A percentile compares a stretch with the other conserved stretches of the same genome.
Conservation (phyloP, 1,140 invertebrate genomes). For the Matsumurasca onukii region DNA sequence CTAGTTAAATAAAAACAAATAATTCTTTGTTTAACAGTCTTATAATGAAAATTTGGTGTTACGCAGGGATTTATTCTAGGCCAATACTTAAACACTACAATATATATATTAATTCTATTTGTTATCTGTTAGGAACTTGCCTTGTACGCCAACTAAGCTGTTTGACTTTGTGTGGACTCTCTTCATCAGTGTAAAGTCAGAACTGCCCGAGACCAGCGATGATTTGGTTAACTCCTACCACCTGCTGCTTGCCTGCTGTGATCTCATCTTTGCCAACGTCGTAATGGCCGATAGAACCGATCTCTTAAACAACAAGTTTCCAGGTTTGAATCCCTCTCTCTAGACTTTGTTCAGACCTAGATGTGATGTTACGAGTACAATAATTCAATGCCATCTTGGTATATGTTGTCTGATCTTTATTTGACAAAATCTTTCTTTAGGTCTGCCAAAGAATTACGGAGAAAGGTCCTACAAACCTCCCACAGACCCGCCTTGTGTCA, state of each 20-base stretch:
- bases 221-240: constrained; percentile 96
- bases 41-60: neutral
- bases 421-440: constrained; percentile 48
- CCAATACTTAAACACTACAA: no score
- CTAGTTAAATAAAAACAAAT: no score
- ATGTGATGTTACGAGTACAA: no score
- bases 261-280: constrained; percentile 88
- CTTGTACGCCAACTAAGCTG: constrained; percentile 75
- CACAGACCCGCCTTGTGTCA: constrained; percentile 74
- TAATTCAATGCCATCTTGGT: no score
- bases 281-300: constrained; percentile 70
- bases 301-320: constrained; percentile 80
- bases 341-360: no score
- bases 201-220: constrained; percentile 78
- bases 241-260: constrained; percentile 84
- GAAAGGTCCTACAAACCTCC: constrained; percentile 64
- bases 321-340: constrained; percentile 68
- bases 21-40: neutral
- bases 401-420: neutral
- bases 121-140: constrained; percentile 54
- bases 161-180: constrained; percentile 94
- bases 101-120: neutral
- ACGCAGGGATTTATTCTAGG: neutral
- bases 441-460: constrained; percentile 70
- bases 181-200: constrained; percentile 89